Base-by-base conservation (phyloP, 2,113 vertebrate species). In the Eulemur macaco region DNA sequence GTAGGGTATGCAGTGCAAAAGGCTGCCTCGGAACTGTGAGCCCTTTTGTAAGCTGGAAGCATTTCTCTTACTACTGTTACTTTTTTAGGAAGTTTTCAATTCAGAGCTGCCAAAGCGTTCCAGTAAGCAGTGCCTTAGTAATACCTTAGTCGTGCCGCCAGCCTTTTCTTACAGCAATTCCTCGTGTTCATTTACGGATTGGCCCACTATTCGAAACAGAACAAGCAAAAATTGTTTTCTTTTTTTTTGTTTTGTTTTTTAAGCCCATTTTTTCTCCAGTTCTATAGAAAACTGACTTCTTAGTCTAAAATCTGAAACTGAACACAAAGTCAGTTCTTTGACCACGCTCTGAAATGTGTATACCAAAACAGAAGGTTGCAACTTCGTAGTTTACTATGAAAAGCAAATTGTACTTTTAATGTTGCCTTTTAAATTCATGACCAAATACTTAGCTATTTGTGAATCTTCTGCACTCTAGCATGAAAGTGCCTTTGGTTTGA, bases 401-500 rank as follows among this genome's bases (percentile, higher is more conserved):
- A 98, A 98, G 96, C 95, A 98, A 98, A 98, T 98, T 98, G 96
- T 98, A 98, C 98, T 98, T 98, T 97, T 96, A 98, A 99, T 98
- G 99, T 99, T 99, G 99, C 99, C 99, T 99, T 99, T 99, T 98
- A 98, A 98, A 98, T 99, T 97, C 98, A 98, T 98, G 98, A 99
- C 99, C 99, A 99, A 99, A 99, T 98, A 98, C 98, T 98, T 97
- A 96, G 98, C 98, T 98, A 98, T 98, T 99, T 98, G 98, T 99
- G 98, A 98, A 97, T 99, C 98, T 99, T 99, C 99, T 99, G 99
- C 99, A 99, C 98, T 99, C 99, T 98, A 99, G 99, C 99, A 99
- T 99, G 99, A 98, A 99, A 99, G 99, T 99, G 99, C 99, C 99
- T 99, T 99, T 99, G 99, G 99, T 99, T 99, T 98, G 98, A 99